Conservation (phyloP, 2,888 invertebrate genomes). For the Campaea margaritaria region DNA sequence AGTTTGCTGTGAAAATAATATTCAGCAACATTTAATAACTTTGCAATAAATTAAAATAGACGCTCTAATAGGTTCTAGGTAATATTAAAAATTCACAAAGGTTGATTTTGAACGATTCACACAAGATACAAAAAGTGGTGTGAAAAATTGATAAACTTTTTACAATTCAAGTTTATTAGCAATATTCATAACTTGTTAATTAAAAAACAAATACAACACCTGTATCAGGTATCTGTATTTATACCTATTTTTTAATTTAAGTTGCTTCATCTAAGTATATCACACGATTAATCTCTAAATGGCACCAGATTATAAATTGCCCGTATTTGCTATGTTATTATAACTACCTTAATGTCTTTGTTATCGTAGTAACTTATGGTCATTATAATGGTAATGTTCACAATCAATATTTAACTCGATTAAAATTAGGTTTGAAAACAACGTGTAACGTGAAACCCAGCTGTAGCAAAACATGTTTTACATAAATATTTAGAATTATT, state of each 20-base stretch:
- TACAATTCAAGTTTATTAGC: slow-evolving; percentile 6
- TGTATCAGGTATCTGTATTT: not conserved
- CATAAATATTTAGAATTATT: no score
- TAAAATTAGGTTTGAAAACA: not conserved
- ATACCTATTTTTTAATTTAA: not conserved
- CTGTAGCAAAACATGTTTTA: no score
- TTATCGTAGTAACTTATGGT: slow-evolving; percentile 1
- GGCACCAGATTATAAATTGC: no score
- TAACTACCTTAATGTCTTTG: slow-evolving; percentile 9
- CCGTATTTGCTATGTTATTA: not conserved
- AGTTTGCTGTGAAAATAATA: no score
- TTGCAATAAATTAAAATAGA: no score
- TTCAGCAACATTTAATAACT: no score
- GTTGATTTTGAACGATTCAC: slow-evolving; percentile 1
- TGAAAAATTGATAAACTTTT: slow-evolving; percentile 10
- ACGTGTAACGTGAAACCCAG: slow-evolving; percentile 15
- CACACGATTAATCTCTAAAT: no score
- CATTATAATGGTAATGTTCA: slow-evolving; percentile 3
- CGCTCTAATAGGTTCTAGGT: not conserved
- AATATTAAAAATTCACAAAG: not conserved
- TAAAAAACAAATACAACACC: slow-evolving; percentile 9
- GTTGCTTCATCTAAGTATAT: not conserved
- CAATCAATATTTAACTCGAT: not conserved
- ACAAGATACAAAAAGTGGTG: slow-evolving; percentile 5
- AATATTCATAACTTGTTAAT: not conserved